Conservation (phyloP, 2,797 vertebrate species). For the Austrolebias charrua region DNA sequence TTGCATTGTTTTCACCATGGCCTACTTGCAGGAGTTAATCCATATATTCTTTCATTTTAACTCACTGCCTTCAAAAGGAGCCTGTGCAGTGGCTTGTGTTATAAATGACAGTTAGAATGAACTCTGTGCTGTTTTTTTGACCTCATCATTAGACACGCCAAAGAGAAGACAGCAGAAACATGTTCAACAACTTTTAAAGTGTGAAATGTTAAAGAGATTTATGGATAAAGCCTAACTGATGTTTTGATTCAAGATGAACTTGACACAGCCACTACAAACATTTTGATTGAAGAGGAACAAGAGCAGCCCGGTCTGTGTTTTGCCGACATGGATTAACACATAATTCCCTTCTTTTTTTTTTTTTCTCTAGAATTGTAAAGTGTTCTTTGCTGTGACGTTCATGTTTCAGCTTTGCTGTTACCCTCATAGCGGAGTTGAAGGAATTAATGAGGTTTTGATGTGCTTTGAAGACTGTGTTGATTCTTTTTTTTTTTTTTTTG, state of each 20-base stretch:
- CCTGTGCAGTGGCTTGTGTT: conserved; percentile 20
- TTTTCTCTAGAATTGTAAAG: conserved; percentile 21
- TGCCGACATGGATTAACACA: conserved; percentile 25
- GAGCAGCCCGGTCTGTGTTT: conserved; percentile 10
- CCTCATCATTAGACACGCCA: neutral
- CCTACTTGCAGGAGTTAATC: conserved; percentile 69
- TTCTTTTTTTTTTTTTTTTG: conserved; percentile 29
- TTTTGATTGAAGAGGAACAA: conserved; percentile 43
- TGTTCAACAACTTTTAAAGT: conserved; percentile 15
- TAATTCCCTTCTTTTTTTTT: conserved; percentile 24
- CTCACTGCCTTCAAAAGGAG: conserved; percentile 39
- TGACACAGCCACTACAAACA: conserved; percentile 28
- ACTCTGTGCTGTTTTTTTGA: conserved; percentile 4
- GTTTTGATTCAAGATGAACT: conserved; percentile 39
- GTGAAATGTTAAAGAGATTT: conserved; percentile 24
- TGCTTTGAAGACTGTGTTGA: conserved; percentile 54
- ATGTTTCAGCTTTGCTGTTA: conserved; percentile 48
- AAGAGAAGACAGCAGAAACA: conserved; percentile 4
- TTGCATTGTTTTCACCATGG: conserved; percentile 64
- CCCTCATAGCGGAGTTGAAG: conserved; percentile 47
- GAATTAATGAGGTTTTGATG: conserved; percentile 71
- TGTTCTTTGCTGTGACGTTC: conserved; percentile 44
- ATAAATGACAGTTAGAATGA: conserved; percentile 12
- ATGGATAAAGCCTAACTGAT: neutral
- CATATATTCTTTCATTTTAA: conserved; percentile 49